phyloP scores from a whole-genome alignment of 2,797 vertebrate genomes.

The Rhinatrema bivittatum region DNA sequence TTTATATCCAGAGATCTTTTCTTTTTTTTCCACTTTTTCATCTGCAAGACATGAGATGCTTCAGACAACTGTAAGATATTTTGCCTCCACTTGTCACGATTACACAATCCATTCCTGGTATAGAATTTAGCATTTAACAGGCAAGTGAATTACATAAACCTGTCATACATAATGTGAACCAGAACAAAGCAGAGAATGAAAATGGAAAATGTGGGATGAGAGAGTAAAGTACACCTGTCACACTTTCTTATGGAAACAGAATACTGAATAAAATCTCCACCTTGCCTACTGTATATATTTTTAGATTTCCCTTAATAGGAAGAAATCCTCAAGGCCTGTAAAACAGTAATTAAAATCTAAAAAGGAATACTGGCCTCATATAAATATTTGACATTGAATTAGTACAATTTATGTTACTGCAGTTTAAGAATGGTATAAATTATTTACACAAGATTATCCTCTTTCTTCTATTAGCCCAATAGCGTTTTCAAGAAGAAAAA shows the following conservation, averaged over 20 bases:
- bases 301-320: constrained; percentile 22
- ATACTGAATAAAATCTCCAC: constrained; percentile 3
- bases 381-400: constrained; percentile 30
- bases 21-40: constrained; percentile 11
- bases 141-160: constrained; percentile 57
- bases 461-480: constrained; percentile 7
- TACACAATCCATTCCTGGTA: constrained; percentile 30
- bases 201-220: constrained; percentile 32
- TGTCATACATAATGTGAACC: constrained; percentile 52
- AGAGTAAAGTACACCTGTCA: constrained; percentile 21
- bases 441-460: constrained; percentile 10
- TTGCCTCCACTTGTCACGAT: constrained; percentile 35
- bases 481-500: not conserved
- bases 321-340: constrained; percentile 12
- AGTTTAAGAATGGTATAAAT: constrained; percentile 18
- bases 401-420: constrained; percentile 16
- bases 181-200: constrained; percentile 46
- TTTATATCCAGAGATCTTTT: constrained; percentile 6
- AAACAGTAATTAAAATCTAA: constrained; percentile 18
- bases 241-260: constrained; percentile 28
- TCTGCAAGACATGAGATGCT: constrained; percentile 3
- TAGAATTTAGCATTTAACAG: constrained; percentile 40
- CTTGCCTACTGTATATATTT: constrained; percentile 29
- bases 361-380: constrained; percentile 14
- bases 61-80: constrained; percentile 17